A percentile compares a stretch with the other conserved stretches of the same genome.
Evolutionary conservation across 2,888 invertebrate genomes (phyloP).

Genomic region (Amiota communis): DNA sequence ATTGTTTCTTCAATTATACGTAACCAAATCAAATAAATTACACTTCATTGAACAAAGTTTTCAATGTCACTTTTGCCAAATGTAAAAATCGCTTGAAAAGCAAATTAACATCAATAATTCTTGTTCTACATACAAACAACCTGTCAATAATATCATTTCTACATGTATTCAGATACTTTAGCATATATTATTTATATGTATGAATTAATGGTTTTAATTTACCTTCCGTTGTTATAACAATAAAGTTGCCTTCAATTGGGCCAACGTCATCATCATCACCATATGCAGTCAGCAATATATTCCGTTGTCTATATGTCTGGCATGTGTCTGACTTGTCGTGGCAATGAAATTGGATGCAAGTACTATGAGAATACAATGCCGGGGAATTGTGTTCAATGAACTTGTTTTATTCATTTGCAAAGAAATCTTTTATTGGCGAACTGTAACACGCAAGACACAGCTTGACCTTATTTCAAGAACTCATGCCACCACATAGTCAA

Average conservation of each 20-base stretch:
- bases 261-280: conserved; percentile 20
- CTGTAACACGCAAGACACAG: no score
- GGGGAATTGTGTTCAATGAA: conserved; percentile 13
- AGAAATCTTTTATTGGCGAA: no score
- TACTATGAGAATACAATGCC: neutral
- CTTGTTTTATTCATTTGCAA: neutral
- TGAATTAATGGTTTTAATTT: conserved; percentile 49
- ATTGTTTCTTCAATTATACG: no score
- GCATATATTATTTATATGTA: neutral
- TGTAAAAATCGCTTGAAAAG: neutral
- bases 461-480: no score
- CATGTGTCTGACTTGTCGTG: conserved; percentile 18
- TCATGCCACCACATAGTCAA: no score
- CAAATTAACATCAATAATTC: neutral
- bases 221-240: conserved; percentile 50
- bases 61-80: neutral
- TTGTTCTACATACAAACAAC: conserved; percentile 1
- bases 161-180: neutral
- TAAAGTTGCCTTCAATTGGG: neutral
- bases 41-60: neutral
- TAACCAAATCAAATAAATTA: no score
- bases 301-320: conserved; percentile 8
- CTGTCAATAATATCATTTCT: conserved; percentile 4
- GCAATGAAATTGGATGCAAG: conserved; percentile 42
- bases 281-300: neutral